These are phyloP conservation scores for Drosophila truncata DNA, from an alignment of 1,140 invertebrate genomes.

Conservation along the genomic window DNA sequence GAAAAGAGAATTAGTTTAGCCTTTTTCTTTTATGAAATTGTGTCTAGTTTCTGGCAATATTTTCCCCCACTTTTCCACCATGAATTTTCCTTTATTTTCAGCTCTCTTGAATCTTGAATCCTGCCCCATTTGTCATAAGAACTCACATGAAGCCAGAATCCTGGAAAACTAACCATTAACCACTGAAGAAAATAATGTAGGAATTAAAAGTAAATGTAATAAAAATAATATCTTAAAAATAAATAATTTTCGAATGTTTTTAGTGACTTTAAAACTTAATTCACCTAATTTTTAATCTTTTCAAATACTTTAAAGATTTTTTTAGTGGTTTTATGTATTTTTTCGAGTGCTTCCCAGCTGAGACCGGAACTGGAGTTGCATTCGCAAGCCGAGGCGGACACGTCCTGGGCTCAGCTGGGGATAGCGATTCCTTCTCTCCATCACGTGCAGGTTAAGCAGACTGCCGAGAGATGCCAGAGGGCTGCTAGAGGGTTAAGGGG, in stretches of 20 bases:
- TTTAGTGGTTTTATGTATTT: neutral
- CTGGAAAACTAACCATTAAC: constrained; percentile 20
- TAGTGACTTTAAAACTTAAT: neutral
- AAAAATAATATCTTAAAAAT: too few species aligned
- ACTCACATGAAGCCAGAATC: constrained; percentile 25
- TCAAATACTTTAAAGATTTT: neutral
- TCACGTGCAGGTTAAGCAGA: constrained; percentile 67
- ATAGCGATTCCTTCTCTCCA: constrained; percentile 50
- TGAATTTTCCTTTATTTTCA: constrained; percentile 25
- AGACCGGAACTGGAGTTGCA: constrained; percentile 27
- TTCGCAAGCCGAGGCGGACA: constrained; percentile 16
- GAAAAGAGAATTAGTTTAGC: neutral
- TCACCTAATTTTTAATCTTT: neutral
- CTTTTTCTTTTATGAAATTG: constrained; percentile 2
- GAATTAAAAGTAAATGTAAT: neutral
- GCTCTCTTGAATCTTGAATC: constrained; percentile 29
- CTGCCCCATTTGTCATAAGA: constrained; percentile 48
- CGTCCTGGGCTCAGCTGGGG: constrained; percentile 25
- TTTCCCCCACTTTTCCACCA: neutral
- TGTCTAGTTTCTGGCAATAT: neutral
- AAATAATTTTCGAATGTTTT: neutral
- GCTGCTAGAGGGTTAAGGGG: constrained; percentile 5
- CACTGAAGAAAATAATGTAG: constrained; percentile 1
- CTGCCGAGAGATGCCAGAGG: constrained; percentile 4
- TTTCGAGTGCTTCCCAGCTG: constrained; percentile 27